Evolutionary conservation across 2,888 invertebrate species (phyloP).

Genomic region (Nymphalis c-album): DNA sequence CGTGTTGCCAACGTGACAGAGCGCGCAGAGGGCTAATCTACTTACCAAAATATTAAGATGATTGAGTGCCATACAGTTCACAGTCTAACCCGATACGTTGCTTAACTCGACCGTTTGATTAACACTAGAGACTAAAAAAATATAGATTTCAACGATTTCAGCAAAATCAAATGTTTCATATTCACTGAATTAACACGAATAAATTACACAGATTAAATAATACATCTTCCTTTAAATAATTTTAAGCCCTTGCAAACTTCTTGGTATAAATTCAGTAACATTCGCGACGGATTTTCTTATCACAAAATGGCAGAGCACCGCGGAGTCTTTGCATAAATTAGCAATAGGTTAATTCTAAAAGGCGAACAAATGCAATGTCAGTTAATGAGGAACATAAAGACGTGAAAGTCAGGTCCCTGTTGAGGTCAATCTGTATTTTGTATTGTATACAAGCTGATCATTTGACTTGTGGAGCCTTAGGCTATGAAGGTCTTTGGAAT

Average conservation of each 20-base stretch:
- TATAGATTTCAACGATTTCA: no score
- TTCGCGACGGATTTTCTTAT: conserved; percentile 10
- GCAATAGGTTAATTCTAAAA: conserved; percentile 27
- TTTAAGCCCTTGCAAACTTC: neutral
- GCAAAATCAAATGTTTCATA: no score
- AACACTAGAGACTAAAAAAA: no score
- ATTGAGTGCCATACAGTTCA: no score
- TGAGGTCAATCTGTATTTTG: conserved; percentile 14
- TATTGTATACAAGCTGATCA: neutral
- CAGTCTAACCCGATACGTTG: no score
- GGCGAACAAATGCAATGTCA: conserved; percentile 24
- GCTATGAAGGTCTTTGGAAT: no score
- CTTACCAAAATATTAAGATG: no score
- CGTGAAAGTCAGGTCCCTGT: conserved; percentile 25
- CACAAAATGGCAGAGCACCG: conserved; percentile 13
- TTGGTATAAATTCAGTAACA: neutral
- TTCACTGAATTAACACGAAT: no score
- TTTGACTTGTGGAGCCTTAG: no score
- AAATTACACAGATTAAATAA: neutral
- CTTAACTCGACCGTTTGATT: no score
- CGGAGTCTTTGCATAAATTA: conserved; percentile 26
- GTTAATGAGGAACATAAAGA: conserved; percentile 22
- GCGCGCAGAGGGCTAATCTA: no score
- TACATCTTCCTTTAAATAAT: neutral
- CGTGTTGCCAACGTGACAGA: no score